phyloP scores from a whole-genome alignment of 2,797 vertebrate genomes.

The Limosa lapponica region DNA sequence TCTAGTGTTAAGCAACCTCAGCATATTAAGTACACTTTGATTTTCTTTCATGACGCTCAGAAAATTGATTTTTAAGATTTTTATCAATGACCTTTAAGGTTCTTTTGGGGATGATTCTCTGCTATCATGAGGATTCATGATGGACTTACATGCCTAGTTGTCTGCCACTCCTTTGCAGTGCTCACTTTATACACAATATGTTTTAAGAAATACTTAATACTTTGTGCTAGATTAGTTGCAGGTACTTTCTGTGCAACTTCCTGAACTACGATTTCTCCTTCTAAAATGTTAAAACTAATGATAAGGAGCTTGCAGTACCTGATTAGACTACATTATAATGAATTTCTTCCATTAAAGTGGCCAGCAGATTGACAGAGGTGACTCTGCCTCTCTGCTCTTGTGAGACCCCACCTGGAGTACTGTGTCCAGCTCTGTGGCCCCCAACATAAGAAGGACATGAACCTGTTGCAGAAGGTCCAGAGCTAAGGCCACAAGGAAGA shows the following conservation, averaged over 20 bases:
- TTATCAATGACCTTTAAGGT: slow-evolving; percentile 47
- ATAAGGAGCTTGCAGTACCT: not conserved
- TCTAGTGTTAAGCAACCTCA: slow-evolving; percentile 58
- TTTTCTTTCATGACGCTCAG: slow-evolving; percentile 63
- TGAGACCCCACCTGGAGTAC: not conserved
- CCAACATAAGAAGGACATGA: no score
- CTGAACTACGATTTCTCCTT: not conserved
- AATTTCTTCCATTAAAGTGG: not conserved
- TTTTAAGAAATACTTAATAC: slow-evolving; percentile 14
- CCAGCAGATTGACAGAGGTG: not conserved
- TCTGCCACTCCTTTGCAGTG: not conserved
- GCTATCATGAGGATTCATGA: slow-evolving; percentile 26
- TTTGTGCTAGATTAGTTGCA: not conserved
- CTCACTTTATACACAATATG: not conserved
- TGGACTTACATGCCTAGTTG: not conserved
- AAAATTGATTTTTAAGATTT: slow-evolving; percentile 68
- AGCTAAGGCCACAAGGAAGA: not conserved
- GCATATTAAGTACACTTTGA: slow-evolving; percentile 74
- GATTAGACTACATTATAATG: slow-evolving; percentile 1
- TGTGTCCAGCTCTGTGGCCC: not conserved
- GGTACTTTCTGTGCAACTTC: not conserved
- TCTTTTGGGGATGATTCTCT: slow-evolving; percentile 44
- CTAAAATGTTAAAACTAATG: slow-evolving; percentile 14
- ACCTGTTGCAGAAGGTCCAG: not conserved
- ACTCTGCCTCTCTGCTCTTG: not conserved